Evolutionary conservation across 2,797 vertebrate species (phyloP).

Genomic region (Melanotaenia maccullochi): DNA sequence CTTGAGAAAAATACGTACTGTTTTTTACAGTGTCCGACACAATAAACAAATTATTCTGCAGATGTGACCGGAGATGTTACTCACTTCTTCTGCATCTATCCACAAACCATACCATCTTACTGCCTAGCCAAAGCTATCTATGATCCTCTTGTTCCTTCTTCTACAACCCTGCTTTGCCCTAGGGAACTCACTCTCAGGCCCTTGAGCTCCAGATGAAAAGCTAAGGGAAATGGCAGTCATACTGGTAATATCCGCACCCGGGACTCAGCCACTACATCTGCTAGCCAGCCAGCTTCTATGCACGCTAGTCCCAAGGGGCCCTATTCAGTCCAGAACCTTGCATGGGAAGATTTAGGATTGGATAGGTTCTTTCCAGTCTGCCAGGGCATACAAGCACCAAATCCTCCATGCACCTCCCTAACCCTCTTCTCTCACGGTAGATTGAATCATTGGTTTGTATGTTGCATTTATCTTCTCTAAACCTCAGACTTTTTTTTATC

Average conservation of each 20-base stretch:
- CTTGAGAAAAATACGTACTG: constrained; percentile 13
- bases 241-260: constrained; percentile 76
- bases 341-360: constrained; percentile 42
- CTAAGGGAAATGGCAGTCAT: constrained; percentile 75
- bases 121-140: constrained; percentile 52
- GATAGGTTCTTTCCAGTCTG: constrained; percentile 46
- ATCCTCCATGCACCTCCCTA: constrained; percentile 49
- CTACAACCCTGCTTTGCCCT: constrained; percentile 57
- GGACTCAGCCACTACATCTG: constrained; percentile 75
- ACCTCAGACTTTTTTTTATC: constrained; percentile 3
- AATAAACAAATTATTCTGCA: constrained; percentile 44
- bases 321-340: constrained; percentile 45
- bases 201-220: constrained; percentile 75
- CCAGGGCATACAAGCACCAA: constrained; percentile 51
- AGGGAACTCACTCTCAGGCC: constrained; percentile 53
- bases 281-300: constrained; percentile 64
- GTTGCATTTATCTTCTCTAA: constrained; percentile 26
- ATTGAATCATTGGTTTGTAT: constrained; percentile 49
- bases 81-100: constrained; percentile 50
- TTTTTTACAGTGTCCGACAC: constrained; percentile 18
- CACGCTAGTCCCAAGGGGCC: constrained; percentile 60
- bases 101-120: constrained; percentile 58
- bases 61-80: constrained; percentile 47
- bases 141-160: constrained; percentile 70
- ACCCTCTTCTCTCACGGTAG: constrained; percentile 56